Evolutionary conservation across 1,140 invertebrate species (phyloP), one percentile per base, ranked within the genome.

Genomic region (Hestina assimilis): DNA sequence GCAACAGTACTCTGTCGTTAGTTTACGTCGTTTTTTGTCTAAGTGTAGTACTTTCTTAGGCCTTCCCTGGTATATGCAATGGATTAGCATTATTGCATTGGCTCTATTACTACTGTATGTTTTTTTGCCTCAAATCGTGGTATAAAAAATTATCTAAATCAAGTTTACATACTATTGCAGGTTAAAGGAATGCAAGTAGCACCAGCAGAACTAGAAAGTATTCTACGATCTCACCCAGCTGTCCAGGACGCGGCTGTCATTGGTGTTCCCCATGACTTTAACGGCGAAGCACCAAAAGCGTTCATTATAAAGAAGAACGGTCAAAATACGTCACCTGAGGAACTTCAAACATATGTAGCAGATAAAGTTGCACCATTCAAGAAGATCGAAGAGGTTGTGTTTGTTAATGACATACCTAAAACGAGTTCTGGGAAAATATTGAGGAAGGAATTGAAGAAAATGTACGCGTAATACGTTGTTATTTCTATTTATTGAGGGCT

Each of bases 151-250:
- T n/a, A n/a, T n/a, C n/a, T n/a, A n/a, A n/a, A n/a, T n/a, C n/a
- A n/a, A n/a, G n/a, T n/a, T n/a, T 35, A 15, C 8, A 1, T 15
- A 4, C 14, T 52, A 38, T 35, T 58, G 17, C 66, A 90, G 87
- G 89, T 91, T 1, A 92, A 92, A 83, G 92, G 92, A 0, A 91
- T 91, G 72, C 92, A 97, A 93, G 96, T 98, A 8, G 92, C 96
- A 0, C 97, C 97, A 19, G 95, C 96, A 0, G 96, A 97, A 83
- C 74, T 98, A 21, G 96, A 98, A 89, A 93, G 92, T 19, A 62
- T 97, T 6, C 79, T 98, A 8, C 87, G 95, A 38, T 90, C 89
- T 29, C 95, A 97, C 87, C 93, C 94, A 0, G 91, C 91, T 7
- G 90, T 98, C 1, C 72, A 86, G 29, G 96, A 98, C 65, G 95